A percentile compares a stretch with the other conserved stretches of the same genome.
phyloP scores from a whole-genome alignment of 2,888 invertebrate species.

The Tetragonula carbonaria region DNA sequence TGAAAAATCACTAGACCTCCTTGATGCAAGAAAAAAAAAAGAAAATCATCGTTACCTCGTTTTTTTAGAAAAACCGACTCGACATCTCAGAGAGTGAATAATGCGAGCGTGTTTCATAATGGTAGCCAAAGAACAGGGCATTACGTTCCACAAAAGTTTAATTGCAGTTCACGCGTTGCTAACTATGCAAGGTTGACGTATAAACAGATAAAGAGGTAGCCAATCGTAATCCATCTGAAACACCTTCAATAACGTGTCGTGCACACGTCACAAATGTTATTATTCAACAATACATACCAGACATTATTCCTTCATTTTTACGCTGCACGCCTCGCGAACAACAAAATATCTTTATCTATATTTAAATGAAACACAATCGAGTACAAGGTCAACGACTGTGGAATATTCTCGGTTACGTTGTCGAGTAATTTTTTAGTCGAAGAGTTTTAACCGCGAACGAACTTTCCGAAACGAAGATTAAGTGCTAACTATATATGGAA shows the following conservation, averaged over 20 bases:
- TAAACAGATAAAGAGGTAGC: background rate
- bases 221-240: constrained; percentile 15
- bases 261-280: background rate
- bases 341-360: background rate
- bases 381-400: too few species aligned
- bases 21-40: too few species aligned
- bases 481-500: background rate
- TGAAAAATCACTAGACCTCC: too few species aligned
- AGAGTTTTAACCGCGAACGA: too few species aligned
- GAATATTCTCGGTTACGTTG: too few species aligned
- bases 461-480: background rate
- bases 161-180: background rate
- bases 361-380: too few species aligned
- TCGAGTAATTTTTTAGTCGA: too few species aligned
- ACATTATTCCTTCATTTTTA: background rate
- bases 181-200: constrained; percentile 12
- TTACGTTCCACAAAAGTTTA: background rate
- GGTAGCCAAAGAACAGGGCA: constrained; percentile 2
- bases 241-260: constrained; percentile 2
- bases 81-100: background rate
- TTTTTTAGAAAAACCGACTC: too few species aligned
- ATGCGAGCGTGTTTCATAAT: too few species aligned
- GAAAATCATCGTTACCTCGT: too few species aligned
- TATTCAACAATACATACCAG: background rate
- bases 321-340: background rate